Conservation (phyloP, 2,888 invertebrate species). For the Heteromurus nitidus region DNA sequence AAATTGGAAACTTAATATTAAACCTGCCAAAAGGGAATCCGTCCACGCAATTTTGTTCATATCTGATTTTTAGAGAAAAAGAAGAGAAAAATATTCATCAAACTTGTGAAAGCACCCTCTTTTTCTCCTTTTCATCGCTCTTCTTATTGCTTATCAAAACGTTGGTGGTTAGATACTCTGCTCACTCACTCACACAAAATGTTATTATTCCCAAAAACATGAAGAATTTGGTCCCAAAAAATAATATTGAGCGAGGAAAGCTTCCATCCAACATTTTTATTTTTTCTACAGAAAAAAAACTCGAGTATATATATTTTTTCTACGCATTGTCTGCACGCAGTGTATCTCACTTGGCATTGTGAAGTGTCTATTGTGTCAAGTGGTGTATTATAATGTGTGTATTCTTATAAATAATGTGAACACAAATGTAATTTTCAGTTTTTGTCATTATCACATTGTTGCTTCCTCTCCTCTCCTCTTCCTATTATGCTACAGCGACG, state of each 20-base stretch:
- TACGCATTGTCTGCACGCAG: background rate
- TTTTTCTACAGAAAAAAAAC: constrained; percentile 33
- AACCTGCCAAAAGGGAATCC: constrained; percentile 25
- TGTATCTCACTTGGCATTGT: constrained; percentile 37
- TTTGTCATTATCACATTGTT: constrained; percentile 52
- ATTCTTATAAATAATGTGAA: constrained; percentile 32
- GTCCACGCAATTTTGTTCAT: background rate
- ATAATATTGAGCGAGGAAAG: too few species aligned
- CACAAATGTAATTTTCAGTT: constrained; percentile 43
- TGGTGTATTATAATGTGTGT: constrained; percentile 18
- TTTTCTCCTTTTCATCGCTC: constrained; percentile 36
- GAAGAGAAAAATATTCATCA: constrained; percentile 35
- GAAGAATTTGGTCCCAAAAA: background rate
- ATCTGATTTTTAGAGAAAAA: constrained; percentile 2
- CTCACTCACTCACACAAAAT: background rate
- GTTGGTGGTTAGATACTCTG: background rate
- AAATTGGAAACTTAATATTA: constrained; percentile 55
- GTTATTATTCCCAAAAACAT: background rate
- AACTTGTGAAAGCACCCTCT: constrained; percentile 20
- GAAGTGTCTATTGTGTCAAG: constrained; percentile 49
- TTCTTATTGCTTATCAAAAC: background rate
- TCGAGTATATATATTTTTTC: constrained; percentile 5
- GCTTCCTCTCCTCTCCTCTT: too few species aligned
- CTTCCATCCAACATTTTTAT: constrained; percentile 34
- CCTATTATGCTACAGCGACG: too few species aligned